These are phyloP conservation scores for Lysandra coridon DNA, from an alignment of 2,888 invertebrate species.

Conservation along the genomic window DNA sequence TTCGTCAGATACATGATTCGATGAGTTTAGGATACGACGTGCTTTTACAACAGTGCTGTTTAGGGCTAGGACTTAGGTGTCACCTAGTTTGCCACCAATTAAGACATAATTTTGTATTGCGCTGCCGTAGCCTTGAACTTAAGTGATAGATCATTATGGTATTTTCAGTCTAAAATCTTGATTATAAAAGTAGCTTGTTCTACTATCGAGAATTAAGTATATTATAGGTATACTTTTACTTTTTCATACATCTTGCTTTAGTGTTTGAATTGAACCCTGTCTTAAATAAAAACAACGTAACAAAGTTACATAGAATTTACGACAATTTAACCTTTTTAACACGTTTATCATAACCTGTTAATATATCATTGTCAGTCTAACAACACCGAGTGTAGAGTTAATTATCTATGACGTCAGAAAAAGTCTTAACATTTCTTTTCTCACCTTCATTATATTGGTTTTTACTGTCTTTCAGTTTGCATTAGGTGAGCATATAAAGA, in stretches of 20 bases:
- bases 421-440: constrained; percentile 4
- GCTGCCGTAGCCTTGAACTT: too few relatives aligned
- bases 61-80: too few relatives aligned
- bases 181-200: too few relatives aligned
- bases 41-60: too few relatives aligned
- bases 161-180: too few relatives aligned
- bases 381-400: neutral
- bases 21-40: neutral
- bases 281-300: neutral
- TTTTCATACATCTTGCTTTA: neutral
- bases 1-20: neutral
- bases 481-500: neutral
- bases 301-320: neutral
- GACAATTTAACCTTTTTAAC: constrained; percentile 2
- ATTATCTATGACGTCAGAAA: neutral
- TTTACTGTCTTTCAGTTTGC: neutral
- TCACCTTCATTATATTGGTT: neutral
- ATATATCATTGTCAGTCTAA: constrained; percentile 14
- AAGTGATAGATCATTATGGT: too few relatives aligned
- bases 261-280: neutral
- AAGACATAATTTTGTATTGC: too few relatives aligned
- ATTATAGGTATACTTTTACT: too few relatives aligned
- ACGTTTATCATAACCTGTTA: neutral
- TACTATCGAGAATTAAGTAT: too few relatives aligned
- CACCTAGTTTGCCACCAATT: too few relatives aligned